Percentiles rank a stretch among this genome's conserved stretches.
These are phyloP conservation scores for Cheilosia vulpina DNA, from an alignment of 2,888 invertebrate genomes.

Conservation along the genomic window DNA sequence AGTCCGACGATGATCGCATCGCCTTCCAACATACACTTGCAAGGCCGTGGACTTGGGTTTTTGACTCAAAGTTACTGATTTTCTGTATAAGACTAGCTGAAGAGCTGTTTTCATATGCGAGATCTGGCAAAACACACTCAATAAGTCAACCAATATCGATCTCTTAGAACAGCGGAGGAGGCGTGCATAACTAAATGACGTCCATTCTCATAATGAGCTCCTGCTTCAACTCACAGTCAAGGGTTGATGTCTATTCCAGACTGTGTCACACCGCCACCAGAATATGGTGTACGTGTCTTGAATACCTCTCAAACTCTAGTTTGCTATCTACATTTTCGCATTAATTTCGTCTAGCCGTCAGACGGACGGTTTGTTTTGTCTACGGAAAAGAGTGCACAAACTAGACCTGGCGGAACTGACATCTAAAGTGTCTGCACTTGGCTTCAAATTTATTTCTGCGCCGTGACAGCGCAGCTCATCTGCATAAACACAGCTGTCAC, in stretches of 20 bases:
- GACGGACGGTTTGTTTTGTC: neutral
- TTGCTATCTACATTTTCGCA: neutral
- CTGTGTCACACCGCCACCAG: neutral
- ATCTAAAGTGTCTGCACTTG: neutral
- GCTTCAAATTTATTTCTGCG: neutral
- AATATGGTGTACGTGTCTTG: neutral
- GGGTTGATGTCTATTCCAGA: neutral
- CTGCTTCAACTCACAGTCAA: neutral
- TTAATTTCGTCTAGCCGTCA: conserved; percentile 22
- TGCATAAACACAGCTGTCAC: too few relatives aligned
- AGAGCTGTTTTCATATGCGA: too few relatives aligned
- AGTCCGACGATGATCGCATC: too few relatives aligned
- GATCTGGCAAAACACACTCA: too few relatives aligned
- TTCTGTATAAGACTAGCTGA: too few relatives aligned
- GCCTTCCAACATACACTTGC: too few relatives aligned
- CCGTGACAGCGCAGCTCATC: neutral
- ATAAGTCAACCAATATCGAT: too few relatives aligned
- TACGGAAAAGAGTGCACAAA: neutral
- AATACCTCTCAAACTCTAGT: neutral
- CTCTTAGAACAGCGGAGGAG: too few relatives aligned
- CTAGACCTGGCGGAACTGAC: neutral
- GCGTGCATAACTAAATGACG: too few relatives aligned
- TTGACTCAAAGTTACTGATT: too few relatives aligned
- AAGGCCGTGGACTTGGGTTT: too few relatives aligned
- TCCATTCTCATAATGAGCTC: too few relatives aligned